These are phyloP conservation scores for Elachura formosa DNA, from an alignment of 2,113 vertebrate genomes.

Conservation along the genomic window DNA sequence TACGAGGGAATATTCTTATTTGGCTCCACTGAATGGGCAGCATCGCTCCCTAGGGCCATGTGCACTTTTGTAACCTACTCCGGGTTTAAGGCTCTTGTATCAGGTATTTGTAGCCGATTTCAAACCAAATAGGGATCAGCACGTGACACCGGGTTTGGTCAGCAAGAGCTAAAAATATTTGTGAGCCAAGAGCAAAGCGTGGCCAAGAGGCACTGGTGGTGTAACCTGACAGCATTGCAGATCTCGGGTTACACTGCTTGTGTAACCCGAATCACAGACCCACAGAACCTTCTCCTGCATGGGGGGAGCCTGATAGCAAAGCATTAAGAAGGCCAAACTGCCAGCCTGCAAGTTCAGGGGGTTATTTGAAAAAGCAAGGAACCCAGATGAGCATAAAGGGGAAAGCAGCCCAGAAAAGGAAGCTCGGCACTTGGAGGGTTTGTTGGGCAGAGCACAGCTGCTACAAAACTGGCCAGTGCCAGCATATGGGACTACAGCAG, in stretches of 20 bases:
- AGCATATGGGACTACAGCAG: background rate
- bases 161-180: constrained; percentile 48
- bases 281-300: background rate
- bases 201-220: background rate
- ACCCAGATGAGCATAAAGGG: background rate
- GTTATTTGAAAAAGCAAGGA: background rate
- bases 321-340: background rate
- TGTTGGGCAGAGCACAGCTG: background rate
- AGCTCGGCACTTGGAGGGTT: background rate
- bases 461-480: background rate
- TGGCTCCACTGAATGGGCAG: background rate
- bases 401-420: background rate
- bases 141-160: background rate
- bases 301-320: accelerated
- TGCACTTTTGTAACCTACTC: background rate
- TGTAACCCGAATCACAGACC: background rate
- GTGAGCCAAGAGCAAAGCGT: background rate
- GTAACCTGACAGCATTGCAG: background rate
- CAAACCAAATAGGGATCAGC: background rate
- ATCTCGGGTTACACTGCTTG: background rate
- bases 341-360: background rate
- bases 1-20: background rate
- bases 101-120: background rate
- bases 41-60: background rate
- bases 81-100: background rate